These are phyloP conservation scores for Amitus sp. DNA, from an alignment of 2,888 invertebrate genomes.

Conservation along the genomic window DNA sequence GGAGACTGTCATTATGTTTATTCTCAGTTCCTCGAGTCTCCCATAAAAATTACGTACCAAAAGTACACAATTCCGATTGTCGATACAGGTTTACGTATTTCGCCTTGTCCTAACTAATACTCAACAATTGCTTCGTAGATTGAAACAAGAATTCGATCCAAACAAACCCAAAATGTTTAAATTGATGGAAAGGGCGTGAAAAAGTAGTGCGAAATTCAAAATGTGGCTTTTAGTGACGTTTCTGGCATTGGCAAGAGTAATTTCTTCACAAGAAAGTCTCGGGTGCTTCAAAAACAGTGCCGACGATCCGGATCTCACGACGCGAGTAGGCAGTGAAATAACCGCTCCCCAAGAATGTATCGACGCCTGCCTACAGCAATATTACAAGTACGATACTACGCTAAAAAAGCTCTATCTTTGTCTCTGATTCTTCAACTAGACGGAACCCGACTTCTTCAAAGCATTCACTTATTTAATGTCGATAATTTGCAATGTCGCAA, in stretches of 20 bases:
- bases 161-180: not conserved
- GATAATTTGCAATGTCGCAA: no score
- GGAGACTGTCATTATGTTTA: slow-evolving; percentile 20
- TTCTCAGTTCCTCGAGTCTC: not conserved
- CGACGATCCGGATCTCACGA: slow-evolving; percentile 48
- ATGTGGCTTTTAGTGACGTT: slow-evolving; percentile 6
- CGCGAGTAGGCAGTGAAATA: slow-evolving; percentile 42
- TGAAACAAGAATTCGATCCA: no score
- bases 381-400: slow-evolving; percentile 55
- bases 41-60: not conserved
- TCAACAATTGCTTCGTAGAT: no score
- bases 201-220: slow-evolving; percentile 11
- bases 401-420: no score
- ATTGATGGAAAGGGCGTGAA: slow-evolving; percentile 7
- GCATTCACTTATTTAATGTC: no score
- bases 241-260: slow-evolving; percentile 14
- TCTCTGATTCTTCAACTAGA: no score
- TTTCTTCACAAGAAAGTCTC: slow-evolving; percentile 39
- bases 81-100: not conserved
- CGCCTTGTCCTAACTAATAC: no score
- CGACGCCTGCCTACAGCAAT: slow-evolving; percentile 52
- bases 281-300: slow-evolving; percentile 54
- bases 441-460: no score
- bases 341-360: slow-evolving; percentile 50
- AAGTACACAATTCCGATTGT: not conserved